Conservation (phyloP, 2,888 invertebrate species). For the Drosophila rellima region DNA sequence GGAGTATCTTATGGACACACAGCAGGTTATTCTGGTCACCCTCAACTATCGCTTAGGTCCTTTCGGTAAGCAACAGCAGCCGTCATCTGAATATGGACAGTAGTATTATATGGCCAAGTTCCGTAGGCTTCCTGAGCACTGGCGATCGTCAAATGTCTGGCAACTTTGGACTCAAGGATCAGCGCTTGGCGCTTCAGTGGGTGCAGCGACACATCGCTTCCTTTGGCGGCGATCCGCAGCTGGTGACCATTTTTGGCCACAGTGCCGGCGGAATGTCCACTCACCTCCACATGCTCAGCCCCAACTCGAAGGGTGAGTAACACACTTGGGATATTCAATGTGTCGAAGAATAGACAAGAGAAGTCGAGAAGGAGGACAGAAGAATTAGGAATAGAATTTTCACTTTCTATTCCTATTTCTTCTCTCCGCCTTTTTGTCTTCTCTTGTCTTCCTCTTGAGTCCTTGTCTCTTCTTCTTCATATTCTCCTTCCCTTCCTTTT, state of each 20-base stretch:
- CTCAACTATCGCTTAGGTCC: conserved; percentile 84
- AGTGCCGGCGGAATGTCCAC: conserved; percentile 86
- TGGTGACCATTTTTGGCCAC: conserved; percentile 86
- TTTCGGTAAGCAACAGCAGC: conserved; percentile 58
- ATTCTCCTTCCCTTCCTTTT: not conserved
- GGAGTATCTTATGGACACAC: conserved; percentile 86
- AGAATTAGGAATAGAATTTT: no score
- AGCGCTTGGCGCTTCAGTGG: conserved; percentile 85
- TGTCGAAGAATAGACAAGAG: no score
- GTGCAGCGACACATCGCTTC: conserved; percentile 84
- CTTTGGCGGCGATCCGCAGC: conserved; percentile 85
- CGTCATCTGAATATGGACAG: not conserved
- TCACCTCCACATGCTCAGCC: conserved; percentile 86
- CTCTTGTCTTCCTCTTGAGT: not conserved
- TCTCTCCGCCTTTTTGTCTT: not conserved
- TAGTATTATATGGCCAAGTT: not conserved
- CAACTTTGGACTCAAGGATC: conserved; percentile 86
- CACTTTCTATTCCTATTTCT: no score
- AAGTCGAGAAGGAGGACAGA: no score
- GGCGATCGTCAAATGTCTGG: conserved; percentile 85
- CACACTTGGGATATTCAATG: no score
- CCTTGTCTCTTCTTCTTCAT: not conserved
- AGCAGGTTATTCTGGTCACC: conserved; percentile 84
- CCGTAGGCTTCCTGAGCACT: conserved; percentile 85
- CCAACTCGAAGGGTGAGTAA: conserved; percentile 83